These are phyloP conservation scores for Tenualosa ilisha DNA, from an alignment of 2,797 vertebrate genomes.

Conservation along the genomic window DNA sequence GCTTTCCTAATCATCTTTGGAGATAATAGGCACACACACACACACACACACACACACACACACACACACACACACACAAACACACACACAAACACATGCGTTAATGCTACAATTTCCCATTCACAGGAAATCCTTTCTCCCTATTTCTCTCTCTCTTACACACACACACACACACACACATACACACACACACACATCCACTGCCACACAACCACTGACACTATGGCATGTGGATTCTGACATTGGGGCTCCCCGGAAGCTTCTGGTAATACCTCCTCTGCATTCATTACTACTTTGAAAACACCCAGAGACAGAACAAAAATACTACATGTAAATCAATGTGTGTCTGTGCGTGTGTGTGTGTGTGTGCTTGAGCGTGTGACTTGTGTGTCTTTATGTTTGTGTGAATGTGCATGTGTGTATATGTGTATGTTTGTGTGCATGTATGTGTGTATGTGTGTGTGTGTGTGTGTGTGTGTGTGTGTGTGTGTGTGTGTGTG, in stretches of 20 bases:
- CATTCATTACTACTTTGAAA: conserved; percentile 81
- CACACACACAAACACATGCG: conserved; percentile 64
- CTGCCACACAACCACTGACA: conserved; percentile 16
- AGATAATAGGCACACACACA: conserved; percentile 83
- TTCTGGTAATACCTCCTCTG: conserved; percentile 86
- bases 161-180: conserved; percentile 33
- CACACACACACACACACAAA: conserved; percentile 66
- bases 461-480: background rate
- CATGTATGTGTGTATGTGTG: background rate
- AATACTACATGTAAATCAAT: background rate
- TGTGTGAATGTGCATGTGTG: background rate
- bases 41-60: background rate
- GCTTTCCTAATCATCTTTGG: conserved; percentile 83
- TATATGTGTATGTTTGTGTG: background rate
- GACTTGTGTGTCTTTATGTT: background rate
- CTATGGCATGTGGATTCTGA: conserved; percentile 74
- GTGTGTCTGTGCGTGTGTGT: background rate
- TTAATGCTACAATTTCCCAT: conserved; percentile 75
- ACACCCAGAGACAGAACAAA: conserved; percentile 62
- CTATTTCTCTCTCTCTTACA: background rate
- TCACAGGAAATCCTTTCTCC: conserved; percentile 57
- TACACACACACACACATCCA: conserved; percentile 33
- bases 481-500: background rate
- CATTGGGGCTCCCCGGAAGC: conserved; percentile 80
- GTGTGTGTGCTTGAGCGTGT: background rate